Base-by-base conservation (phyloP, 1,140 invertebrate species). In the Chironomus tepperi region DNA sequence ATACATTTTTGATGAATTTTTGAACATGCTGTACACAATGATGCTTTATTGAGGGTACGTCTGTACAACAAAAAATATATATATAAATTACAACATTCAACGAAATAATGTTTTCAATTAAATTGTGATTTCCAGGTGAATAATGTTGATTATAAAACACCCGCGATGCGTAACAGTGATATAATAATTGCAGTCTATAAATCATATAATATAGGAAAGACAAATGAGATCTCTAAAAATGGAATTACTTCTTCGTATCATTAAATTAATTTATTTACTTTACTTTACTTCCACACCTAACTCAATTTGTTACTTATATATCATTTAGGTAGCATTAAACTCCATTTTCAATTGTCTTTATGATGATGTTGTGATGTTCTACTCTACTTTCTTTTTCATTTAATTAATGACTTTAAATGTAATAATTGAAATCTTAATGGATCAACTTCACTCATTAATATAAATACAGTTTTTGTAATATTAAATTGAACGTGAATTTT, bases 131-230 rank as follows among this genome's bases (percentile, higher is more conserved):
- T 57, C 24, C 47, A 57, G 47, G 47, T 57, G 47, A 57, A 57
- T 57, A 57, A 57, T 57, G 47, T 57, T 57, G n/a, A 57, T 57
- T 57, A n/a, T 57, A 57, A 57, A 57, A 3, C 12, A 57, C 47
- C 47, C 47, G 47, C 47, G 47, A 57, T 3, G 43, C 12, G 47
- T 57, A n/a, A 15, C 8, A 12, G n/a, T 15, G 12, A n/a, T 57
- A 57, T n/a, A 57, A 57, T 57, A 57, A 57, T 57, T 57, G 47
- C 12, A 70, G 19, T 21, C 65, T 70, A 70, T 70, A 70, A 70
- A 70, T 70, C 65, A 70, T 70, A 16, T 16, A 70, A 19, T 70
- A 3, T 70, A 21, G 18, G 65, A 70, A n/a, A 70, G 65, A 70
- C 65, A 70, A 70, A 70, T 70, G 16, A 70, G 65, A 16, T 18